phyloP scores from a whole-genome alignment of 2,113 vertebrate genomes.

The human region GRCh38 chr7:84571001-84571500 shows the following conservation, averaged over 20 bases:
- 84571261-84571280: not conserved
- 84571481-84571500: not conserved
- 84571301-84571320: not conserved
- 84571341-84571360: not conserved
- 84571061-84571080: not conserved
- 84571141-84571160: not conserved
- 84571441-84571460: not conserved
- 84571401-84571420: not conserved
- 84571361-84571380: not conserved
- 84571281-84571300: not conserved
- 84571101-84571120: not conserved
- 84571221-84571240: not conserved
- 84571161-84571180: not conserved
- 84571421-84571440: not conserved
- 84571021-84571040: not conserved
- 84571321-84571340: not conserved
- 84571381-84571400: not conserved
- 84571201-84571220: not conserved
- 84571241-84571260: not conserved
- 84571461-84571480: not conserved
- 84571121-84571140: not conserved
- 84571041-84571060: not conserved
- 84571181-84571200: not conserved
- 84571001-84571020: not conserved
- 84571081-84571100: not conserved